Evolutionary conservation across 1,140 invertebrate species (phyloP), one percentile per base, ranked within the genome.

Genomic region (Dinoponera quadriceps): DNA sequence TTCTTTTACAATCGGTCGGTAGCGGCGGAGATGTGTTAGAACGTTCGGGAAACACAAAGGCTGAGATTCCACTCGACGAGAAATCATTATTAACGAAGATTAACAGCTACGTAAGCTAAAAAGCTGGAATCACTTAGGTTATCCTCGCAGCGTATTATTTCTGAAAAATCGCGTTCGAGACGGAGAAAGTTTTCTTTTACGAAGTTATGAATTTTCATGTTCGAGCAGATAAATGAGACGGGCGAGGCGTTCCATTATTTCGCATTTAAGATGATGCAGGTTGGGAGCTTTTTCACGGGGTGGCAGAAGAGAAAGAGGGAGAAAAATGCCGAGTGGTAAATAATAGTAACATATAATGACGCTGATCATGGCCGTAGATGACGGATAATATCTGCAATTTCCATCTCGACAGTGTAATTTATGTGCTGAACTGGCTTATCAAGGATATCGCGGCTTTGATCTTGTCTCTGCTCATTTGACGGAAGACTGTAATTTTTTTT

Each of bases 311-410:
- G 38, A 11, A 9, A 44, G 38, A 44, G 3, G 7, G 9, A 44
- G 11, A 55, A 18, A 68, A 78, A 9, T 48, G 25, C 49, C 25
- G 38, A 44, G 22, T 65, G n/a, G 14, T 59, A 80, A n/a, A 4
- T 49, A 80, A 11, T 49, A 80, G 59, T 80, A 57, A 14, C 38
- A 20, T 68, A 54, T 27, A 80, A 71, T 44, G 9, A 9, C 33
- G 33, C 69, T 51, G 75, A 80, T 80, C 65, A 71, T 57, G 22
- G 48, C 38, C 71, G 75, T 71, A 48, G 38, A 80, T 80, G 33
- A 14, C 54, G 71, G 65, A 71, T 80, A 60, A 80, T 71, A 78
- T 69, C 29, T 71, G 18, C 65, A 69, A 69, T 80, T 80, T 75
- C 59, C 63, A 63, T 33, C 63, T 59, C 2, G 9, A 2, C 62